Evolutionary conservation across 2,888 invertebrate genomes (phyloP).

Genomic region (Syrista parreyssii): DNA sequence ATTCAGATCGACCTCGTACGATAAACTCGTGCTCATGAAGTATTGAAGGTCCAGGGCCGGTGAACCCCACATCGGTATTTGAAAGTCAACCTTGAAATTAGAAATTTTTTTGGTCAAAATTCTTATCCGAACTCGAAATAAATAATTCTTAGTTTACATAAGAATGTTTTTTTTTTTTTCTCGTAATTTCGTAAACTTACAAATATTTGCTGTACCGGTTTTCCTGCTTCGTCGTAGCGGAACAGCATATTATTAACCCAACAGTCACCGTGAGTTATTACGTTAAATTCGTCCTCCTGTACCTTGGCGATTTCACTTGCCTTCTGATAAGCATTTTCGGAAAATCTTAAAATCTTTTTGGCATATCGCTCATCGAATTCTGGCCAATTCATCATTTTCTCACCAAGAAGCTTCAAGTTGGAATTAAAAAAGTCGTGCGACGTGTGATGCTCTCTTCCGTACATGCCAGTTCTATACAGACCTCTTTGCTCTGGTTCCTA

Average conservation of each 20-base stretch:
- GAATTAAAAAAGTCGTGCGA: constrained; percentile 33
- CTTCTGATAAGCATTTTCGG: constrained; percentile 21
- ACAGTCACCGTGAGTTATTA: not conserved
- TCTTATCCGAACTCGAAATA: no score
- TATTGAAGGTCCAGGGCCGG: constrained; percentile 67
- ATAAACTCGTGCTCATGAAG: constrained; percentile 63
- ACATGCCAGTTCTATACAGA: constrained; percentile 42
- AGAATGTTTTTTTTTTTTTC: no score
- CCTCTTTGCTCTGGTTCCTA: constrained; percentile 44
- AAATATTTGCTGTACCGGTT: not conserved
- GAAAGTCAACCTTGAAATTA: constrained; percentile 66
- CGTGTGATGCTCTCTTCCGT: constrained; percentile 26
- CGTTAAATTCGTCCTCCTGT: not conserved
- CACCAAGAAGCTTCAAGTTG: constrained; percentile 30
- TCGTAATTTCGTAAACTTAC: not conserved
- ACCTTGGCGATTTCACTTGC: constrained; percentile 10
- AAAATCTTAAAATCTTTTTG: constrained; percentile 40
- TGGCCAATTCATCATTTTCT: constrained; percentile 42
- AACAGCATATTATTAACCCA: not conserved
- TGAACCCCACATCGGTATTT: constrained; percentile 63
- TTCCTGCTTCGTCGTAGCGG: not conserved
- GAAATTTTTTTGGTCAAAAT: no score
- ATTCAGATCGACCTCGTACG: constrained; percentile 34
- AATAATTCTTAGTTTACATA: no score
- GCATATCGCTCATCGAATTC: constrained; percentile 43